These are phyloP conservation scores for Lordiphosa collinella DNA, from an alignment of 1,140 invertebrate species.

Conservation along the genomic window DNA sequence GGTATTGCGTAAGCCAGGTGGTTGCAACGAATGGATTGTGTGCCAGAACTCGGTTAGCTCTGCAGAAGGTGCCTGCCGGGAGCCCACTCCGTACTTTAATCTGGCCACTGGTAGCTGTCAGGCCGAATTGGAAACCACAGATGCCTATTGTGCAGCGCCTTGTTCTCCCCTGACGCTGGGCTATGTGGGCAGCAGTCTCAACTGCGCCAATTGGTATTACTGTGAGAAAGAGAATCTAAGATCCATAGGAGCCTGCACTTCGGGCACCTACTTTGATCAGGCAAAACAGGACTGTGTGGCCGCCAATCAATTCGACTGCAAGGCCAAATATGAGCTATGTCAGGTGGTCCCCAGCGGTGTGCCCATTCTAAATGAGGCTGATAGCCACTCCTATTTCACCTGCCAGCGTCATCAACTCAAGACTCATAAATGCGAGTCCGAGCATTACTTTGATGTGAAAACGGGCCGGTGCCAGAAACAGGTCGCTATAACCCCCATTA, in stretches of 20 bases:
- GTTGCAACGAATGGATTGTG: slow-evolving; percentile 37
- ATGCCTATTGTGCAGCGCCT: slow-evolving; percentile 35
- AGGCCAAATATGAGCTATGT: slow-evolving; percentile 47
- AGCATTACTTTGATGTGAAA: slow-evolving; percentile 45
- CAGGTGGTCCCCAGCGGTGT: slow-evolving; percentile 23
- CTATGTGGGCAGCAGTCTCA: slow-evolving; percentile 28
- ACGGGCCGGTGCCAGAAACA: slow-evolving; percentile 12
- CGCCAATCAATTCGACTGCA: slow-evolving; percentile 19
- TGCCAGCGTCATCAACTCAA: slow-evolving; percentile 15
- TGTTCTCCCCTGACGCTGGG: slow-evolving; percentile 19
- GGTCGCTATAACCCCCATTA: no score
- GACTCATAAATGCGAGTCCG: slow-evolving; percentile 11
- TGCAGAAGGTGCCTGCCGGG: neutral
- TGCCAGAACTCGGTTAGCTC: slow-evolving; percentile 28
- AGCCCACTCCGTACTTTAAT: slow-evolving; percentile 1
- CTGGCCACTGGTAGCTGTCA: slow-evolving; percentile 5
- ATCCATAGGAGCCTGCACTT: slow-evolving; percentile 26
- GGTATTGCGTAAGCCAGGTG: slow-evolving; percentile 45
- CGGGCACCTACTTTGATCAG: slow-evolving; percentile 35
- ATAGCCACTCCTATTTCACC: slow-evolving; percentile 46
- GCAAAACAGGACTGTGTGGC: slow-evolving; percentile 15
- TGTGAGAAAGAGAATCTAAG: slow-evolving; percentile 21
- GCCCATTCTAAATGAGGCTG: slow-evolving; percentile 24
- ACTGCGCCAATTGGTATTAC: slow-evolving; percentile 53
- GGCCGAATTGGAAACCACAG: neutral